Percentiles rank a stretch among this genome's conserved stretches.
Conservation (phyloP, 2,888 invertebrate genomes). For the Drosophila villosipedis region DNA sequence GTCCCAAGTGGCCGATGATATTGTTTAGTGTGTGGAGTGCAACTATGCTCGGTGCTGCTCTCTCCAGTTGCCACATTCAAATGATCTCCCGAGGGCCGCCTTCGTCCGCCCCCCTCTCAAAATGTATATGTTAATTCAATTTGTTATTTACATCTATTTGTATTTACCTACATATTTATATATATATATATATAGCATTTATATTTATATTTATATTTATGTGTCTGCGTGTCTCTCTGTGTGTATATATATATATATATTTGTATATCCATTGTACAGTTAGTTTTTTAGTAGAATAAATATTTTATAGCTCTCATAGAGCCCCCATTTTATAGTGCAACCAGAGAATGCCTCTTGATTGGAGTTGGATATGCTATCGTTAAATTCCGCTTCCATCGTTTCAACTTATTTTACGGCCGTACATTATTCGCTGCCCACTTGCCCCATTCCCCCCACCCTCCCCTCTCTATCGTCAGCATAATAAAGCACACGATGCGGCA, state of each 20-base stretch:
- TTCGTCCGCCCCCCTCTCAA: background rate
- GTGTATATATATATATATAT: constrained; percentile 36
- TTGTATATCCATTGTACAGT: constrained; percentile 72
- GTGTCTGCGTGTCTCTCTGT: constrained; percentile 40
- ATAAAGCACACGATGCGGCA: constrained; percentile 39
- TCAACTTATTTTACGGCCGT: constrained; percentile 50
- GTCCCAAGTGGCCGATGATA: constrained; percentile 75
- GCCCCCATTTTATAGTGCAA: constrained; percentile 74
- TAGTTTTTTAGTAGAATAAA: constrained; percentile 80
- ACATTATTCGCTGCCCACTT: constrained; percentile 54
- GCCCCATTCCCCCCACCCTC: background rate
- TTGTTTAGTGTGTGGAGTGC: constrained; percentile 49
- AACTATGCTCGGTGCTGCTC: background rate
- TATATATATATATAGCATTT: constrained; percentile 21
- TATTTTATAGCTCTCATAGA: constrained; percentile 81
- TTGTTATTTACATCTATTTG: constrained; percentile 38
- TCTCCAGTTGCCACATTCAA: constrained; percentile 36
- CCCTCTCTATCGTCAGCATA: constrained; percentile 1
- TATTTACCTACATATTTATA: constrained; percentile 53
- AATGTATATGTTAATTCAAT: constrained; percentile 12
- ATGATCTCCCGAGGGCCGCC: constrained; percentile 46
- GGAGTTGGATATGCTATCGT: constrained; percentile 37
- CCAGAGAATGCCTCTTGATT: constrained; percentile 42
- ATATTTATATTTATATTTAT: constrained; percentile 45
- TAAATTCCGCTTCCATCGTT: constrained; percentile 40